phyloP scores from a whole-genome alignment of 2,797 vertebrate species.

The Buphagus erythrorhynchus region DNA sequence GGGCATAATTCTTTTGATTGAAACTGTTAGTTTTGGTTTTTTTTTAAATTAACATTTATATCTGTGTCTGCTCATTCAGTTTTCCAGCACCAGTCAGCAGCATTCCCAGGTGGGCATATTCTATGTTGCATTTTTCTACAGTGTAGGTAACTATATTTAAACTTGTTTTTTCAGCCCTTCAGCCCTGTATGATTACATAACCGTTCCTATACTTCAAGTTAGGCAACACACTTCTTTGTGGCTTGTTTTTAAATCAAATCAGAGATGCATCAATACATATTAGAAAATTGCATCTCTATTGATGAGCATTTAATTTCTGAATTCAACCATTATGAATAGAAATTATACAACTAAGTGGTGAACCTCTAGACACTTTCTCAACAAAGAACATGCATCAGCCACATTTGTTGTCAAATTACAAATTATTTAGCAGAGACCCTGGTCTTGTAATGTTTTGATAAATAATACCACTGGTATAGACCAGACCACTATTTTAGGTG shows the following conservation, averaged over 20 bases:
- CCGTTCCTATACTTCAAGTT: background rate
- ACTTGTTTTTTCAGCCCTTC: background rate
- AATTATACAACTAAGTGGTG: background rate
- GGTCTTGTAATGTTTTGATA: background rate
- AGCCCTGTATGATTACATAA: background rate
- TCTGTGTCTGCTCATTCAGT: background rate
- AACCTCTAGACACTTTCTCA: background rate
- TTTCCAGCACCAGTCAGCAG: background rate
- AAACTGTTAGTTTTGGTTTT: background rate
- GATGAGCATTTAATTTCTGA: background rate
- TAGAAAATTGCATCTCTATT: background rate
- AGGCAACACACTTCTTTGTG: background rate
- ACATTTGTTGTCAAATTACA: background rate
- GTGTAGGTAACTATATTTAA: background rate
- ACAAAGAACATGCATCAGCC: background rate
- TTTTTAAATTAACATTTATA: background rate
- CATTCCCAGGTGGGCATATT: background rate
- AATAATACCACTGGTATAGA: background rate
- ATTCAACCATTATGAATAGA: background rate
- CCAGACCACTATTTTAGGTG: background rate
- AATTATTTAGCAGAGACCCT: background rate
- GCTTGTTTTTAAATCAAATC: background rate
- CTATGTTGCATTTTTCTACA: background rate
- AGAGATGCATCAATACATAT: background rate
- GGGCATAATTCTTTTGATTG: background rate